A percentile compares a stretch with the other conserved stretches of the same genome.
phyloP scores from a whole-genome alignment of 2,113 vertebrate genomes.

The Rhineura floridana region DNA sequence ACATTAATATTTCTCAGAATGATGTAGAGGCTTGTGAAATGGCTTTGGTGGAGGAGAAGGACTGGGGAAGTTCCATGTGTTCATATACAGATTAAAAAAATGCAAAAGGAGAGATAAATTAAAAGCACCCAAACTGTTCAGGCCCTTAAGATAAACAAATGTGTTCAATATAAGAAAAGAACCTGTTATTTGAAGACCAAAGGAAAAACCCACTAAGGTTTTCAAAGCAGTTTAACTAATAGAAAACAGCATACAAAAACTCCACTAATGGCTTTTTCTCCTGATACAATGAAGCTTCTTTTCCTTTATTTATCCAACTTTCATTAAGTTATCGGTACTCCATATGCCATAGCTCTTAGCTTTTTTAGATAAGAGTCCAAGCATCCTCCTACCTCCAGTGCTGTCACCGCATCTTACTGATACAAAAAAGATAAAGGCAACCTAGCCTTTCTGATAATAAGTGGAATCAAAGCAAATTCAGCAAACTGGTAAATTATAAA shows the following conservation, averaged over 20 bases:
- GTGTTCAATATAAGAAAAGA: constrained; percentile 55
- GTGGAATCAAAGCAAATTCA: constrained; percentile 35
- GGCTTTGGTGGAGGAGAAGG: constrained; percentile 30
- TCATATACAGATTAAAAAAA: constrained; percentile 53
- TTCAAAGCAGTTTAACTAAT: constrained; percentile 68
- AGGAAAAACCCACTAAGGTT: constrained; percentile 60
- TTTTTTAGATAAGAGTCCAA: constrained; percentile 63
- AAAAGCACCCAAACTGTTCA: constrained; percentile 60
- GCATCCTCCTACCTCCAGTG: constrained; percentile 47
- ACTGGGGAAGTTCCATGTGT: constrained; percentile 2
- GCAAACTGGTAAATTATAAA: constrained; percentile 32
- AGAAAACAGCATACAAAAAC: constrained; percentile 69
- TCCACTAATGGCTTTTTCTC: constrained; percentile 63
- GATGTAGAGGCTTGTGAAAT: constrained; percentile 24
- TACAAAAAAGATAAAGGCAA: constrained; percentile 37
- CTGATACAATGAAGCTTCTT: constrained; percentile 56
- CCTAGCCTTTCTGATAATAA: constrained; percentile 17
- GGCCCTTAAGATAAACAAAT: constrained; percentile 67
- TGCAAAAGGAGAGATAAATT: constrained; percentile 52
- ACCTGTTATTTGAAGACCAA: constrained; percentile 57
- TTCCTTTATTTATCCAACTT: constrained; percentile 69
- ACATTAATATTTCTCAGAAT: constrained; percentile 38
- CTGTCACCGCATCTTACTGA: constrained; percentile 49
- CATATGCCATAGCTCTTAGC: constrained; percentile 62
- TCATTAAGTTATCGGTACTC: constrained; percentile 66